These are phyloP conservation scores for Andrena camellia DNA, from an alignment of 2,888 invertebrate species.

Conservation along the genomic window DNA sequence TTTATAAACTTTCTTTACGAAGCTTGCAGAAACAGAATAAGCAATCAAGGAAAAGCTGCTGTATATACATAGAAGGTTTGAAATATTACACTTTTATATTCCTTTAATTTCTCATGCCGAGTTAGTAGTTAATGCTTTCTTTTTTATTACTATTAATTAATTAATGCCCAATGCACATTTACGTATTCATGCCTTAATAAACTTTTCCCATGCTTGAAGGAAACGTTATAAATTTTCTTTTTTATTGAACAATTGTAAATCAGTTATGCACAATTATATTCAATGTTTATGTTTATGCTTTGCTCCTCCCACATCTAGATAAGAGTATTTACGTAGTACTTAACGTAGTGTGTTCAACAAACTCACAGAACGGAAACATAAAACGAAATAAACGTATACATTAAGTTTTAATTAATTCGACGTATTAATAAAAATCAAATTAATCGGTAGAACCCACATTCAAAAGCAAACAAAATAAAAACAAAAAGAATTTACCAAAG, in stretches of 20 bases:
- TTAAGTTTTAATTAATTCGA: conserved; percentile 2
- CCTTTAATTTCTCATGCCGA: conserved; percentile 1
- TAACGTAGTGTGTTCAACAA: not conserved
- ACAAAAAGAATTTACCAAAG: conserved; percentile 89
- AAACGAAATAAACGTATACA: conserved; percentile 8
- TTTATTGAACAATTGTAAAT: not conserved
- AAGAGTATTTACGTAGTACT: not conserved
- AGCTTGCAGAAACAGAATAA: not conserved
- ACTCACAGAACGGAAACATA: conserved; percentile 9
- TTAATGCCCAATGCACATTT: not conserved
- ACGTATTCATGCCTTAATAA: not conserved
- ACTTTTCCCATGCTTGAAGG: conserved; percentile 5
- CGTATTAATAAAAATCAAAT: conserved; percentile 31
- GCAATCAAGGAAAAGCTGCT: not conserved
- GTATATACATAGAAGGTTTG: conserved; percentile 11
- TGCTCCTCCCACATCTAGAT: not conserved
- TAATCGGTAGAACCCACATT: conserved; percentile 23
- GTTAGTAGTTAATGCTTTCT: not conserved
- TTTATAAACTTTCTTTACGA: not conserved
- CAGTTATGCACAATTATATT: conserved; percentile 35
- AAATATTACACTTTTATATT: not conserved
- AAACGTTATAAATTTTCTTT: not conserved
- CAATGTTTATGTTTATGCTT: not conserved
- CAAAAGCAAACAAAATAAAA: conserved; percentile 64
- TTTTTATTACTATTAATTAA: conserved; percentile 5